A percentile compares a stretch with the other conserved stretches of the same genome.
phyloP scores from a whole-genome alignment of 2,797 vertebrate genomes.

The Poeciliopsis presidionis region DNA sequence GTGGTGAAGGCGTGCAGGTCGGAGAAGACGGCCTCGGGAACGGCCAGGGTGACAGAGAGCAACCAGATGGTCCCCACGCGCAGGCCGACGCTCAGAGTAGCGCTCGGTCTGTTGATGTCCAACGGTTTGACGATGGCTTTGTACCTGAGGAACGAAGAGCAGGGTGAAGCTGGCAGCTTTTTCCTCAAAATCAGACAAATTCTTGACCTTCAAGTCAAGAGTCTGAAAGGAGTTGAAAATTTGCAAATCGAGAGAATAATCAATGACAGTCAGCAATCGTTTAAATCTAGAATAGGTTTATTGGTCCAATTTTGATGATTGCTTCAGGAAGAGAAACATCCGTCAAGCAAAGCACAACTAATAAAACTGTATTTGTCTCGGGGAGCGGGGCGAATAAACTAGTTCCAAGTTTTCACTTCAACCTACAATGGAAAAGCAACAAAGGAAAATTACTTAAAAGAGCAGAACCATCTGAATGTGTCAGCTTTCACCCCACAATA shows the following conservation, averaged over 20 bases:
- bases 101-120: conserved; percentile 87
- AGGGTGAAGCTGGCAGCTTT: background rate
- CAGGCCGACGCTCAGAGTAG: conserved; percentile 84
- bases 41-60: conserved; percentile 88
- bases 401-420: background rate
- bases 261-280: background rate
- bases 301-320: background rate
- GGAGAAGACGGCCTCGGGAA: conserved; percentile 94
- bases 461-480: background rate
- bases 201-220: background rate
- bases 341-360: background rate
- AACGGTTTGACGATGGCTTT: conserved; percentile 94
- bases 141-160: conserved; percentile 81
- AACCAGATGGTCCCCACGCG: conserved; percentile 91
- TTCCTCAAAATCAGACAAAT: background rate
- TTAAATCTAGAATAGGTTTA: background rate
- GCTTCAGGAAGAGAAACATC: background rate
- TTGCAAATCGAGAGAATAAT: background rate
- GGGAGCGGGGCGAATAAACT: background rate
- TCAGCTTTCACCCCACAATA: background rate
- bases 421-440: background rate
- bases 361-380: background rate
- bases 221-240: background rate
- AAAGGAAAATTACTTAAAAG: background rate
- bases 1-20: conserved; percentile 92